These are phyloP conservation scores for Crotophaga sulcirostris DNA, from an alignment of 2,113 vertebrate genomes.

Conservation along the genomic window DNA sequence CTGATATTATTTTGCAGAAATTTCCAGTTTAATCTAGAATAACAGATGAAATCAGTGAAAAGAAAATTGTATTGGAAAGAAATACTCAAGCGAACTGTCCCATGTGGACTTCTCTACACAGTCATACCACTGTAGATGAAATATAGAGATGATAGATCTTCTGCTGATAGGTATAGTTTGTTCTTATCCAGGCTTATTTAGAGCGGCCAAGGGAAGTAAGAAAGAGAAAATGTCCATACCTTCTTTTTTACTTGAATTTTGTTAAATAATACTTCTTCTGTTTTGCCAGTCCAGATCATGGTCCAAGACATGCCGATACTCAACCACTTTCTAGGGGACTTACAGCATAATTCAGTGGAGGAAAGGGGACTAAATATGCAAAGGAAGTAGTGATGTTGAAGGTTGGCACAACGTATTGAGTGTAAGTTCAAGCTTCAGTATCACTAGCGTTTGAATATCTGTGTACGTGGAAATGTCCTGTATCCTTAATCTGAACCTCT, in stretches of 20 bases:
- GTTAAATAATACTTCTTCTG: neutral
- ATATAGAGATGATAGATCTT: neutral
- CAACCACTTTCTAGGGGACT: neutral
- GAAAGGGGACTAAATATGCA: neutral
- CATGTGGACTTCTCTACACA: neutral
- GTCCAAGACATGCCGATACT: neutral
- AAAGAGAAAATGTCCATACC: neutral
- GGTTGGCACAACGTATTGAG: neutral
- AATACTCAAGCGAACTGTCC: fast-evolving
- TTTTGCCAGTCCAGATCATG: neutral
- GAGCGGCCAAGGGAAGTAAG: neutral
- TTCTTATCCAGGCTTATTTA: neutral
- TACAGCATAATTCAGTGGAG: neutral
- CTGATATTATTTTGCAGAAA: neutral
- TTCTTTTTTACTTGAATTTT: neutral
- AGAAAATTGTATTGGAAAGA: neutral
- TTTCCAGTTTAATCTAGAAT: neutral
- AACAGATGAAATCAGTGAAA: neutral
- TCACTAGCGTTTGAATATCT: neutral
- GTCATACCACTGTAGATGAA: neutral
- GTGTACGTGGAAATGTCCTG: neutral
- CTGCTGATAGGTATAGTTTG: neutral
- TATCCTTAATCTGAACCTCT: neutral
- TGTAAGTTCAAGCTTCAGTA: neutral
- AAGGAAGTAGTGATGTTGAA: neutral